Conservation (phyloP, 2,888 invertebrate genomes). For the Boloria selene region DNA sequence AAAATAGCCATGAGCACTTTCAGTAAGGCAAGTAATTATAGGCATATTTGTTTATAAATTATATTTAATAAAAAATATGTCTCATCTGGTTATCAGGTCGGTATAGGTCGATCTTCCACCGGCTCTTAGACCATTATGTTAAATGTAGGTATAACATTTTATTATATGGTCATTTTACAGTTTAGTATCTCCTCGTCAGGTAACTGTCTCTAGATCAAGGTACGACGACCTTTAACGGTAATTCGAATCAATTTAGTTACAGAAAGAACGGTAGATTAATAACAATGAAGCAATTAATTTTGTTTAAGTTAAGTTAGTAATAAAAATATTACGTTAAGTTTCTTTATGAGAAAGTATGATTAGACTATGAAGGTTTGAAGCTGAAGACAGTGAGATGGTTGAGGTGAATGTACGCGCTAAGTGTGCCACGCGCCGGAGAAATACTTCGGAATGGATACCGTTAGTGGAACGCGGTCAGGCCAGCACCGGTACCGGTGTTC, state of each 20-base stretch:
- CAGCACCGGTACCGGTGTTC: constrained; percentile 67
- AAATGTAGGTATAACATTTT: neutral
- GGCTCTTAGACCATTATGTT: too few species aligned
- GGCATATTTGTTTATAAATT: too few species aligned
- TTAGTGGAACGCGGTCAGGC: constrained; percentile 81
- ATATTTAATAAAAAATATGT: too few species aligned
- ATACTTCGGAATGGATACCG: constrained; percentile 79
- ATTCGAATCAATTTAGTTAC: constrained; percentile 58
- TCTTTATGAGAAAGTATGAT: neutral
- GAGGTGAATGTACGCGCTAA: constrained; percentile 81
- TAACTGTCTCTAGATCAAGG: constrained; percentile 46
- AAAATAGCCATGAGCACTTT: too few species aligned
- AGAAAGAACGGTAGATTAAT: neutral
- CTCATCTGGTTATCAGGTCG: too few species aligned
- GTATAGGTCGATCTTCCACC: too few species aligned
- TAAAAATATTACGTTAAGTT: too few species aligned
- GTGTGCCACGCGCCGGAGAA: constrained; percentile 80
- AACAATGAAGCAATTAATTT: neutral
- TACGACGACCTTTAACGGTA: constrained; percentile 60
- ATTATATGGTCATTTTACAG: constrained; percentile 29
- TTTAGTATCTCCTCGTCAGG: constrained; percentile 48
- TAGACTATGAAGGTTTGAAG: constrained; percentile 36
- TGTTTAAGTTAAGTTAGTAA: neutral
- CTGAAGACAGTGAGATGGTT: constrained; percentile 66
- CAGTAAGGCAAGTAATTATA: too few species aligned